Percentiles rank a stretch among this genome's conserved stretches.
Evolutionary conservation across 1,140 invertebrate species (phyloP).

Genomic region (Rhynchophorus ferrugineus): DNA sequence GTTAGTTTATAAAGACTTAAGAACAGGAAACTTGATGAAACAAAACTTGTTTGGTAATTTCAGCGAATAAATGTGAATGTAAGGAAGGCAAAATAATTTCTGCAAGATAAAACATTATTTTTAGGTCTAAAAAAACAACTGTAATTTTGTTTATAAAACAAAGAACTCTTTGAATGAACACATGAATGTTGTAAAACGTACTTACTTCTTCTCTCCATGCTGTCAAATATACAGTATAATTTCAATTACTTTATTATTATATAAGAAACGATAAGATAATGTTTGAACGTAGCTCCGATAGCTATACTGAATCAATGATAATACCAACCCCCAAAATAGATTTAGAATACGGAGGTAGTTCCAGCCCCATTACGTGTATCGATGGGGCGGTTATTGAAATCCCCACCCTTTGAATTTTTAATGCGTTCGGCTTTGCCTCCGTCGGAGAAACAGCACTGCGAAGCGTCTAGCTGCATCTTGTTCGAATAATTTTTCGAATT

Average conservation of each 20-base stretch:
- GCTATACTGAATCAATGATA: conserved; percentile 16
- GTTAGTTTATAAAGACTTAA: too few relatives aligned
- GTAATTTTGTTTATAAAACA: background rate
- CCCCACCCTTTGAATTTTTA: conserved; percentile 19
- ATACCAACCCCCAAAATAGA: conserved; percentile 18
- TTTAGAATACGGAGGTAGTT: conserved; percentile 20
- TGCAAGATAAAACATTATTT: too few relatives aligned
- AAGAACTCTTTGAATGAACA: background rate
- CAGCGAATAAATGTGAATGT: too few relatives aligned
- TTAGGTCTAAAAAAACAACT: too few relatives aligned
- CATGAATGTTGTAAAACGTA: background rate
- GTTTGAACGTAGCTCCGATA: conserved; percentile 4
- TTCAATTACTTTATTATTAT: too few relatives aligned
- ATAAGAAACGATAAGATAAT: too few relatives aligned
- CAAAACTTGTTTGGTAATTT: too few relatives aligned
- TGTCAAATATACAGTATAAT: background rate
- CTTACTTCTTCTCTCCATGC: background rate
- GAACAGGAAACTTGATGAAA: too few relatives aligned
- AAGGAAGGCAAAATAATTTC: too few relatives aligned
- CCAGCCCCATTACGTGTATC: conserved; percentile 20
- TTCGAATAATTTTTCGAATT: too few relatives aligned
- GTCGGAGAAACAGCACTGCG: too few relatives aligned
- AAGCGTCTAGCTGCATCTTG: too few relatives aligned
- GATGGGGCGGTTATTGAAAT: conserved; percentile 17
- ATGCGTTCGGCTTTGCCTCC: conserved; percentile 10